Base-by-base conservation (phyloP, 2,113 vertebrate genomes). In the Oxyura jamaicensis region DNA sequence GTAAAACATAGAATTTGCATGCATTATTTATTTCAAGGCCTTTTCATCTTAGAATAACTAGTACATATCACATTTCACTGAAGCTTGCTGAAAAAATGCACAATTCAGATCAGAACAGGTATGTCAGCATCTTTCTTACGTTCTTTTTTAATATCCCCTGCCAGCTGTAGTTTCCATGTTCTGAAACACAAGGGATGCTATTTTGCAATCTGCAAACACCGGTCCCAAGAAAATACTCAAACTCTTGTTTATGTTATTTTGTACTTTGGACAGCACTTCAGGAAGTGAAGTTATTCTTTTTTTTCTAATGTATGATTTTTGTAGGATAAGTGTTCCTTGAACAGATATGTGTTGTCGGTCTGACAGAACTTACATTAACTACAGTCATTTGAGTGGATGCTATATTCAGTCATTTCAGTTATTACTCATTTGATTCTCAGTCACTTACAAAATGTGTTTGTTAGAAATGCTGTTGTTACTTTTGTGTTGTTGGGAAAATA, bases 1-100 rank as follows among this genome's bases (percentile, higher is more conserved):
- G 41, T 13, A 86, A 94, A 83, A 39, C 1, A 3, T 62, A 23
- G 42, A 53, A 48, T 72, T 89, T 87, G 13, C 19, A 48, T 56
- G 19, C 56, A 73, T 73, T 89, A 89, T 95, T 84, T 94, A 91
- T 91, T 82, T 90, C 26, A 85, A 68, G 20, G 22, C 13, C 42
- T 82, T 94, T 90, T 84, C 28, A 63, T 92, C 46, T 89, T 78
- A 36, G 52, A 86, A 25, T 77, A 78, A 44, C 56, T 83, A 68
- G 62, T 65, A 55, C 53, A 35, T 52, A 69, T 41, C n/a, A 8
- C 26, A 50, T 93, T 94, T 88, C 59, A 69, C 33, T n/a, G 10
- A 63, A 87, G 18, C 13, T 22, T 26, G 11, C 33, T 58, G 42
- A 85, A 90, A 60, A 95, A 88, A 68, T 62, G 11, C 53, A 58